A percentile compares a stretch with the other conserved stretches of the same genome.
phyloP scores from a whole-genome alignment of 2,888 invertebrate species.

The Chironomus tentans region DNA sequence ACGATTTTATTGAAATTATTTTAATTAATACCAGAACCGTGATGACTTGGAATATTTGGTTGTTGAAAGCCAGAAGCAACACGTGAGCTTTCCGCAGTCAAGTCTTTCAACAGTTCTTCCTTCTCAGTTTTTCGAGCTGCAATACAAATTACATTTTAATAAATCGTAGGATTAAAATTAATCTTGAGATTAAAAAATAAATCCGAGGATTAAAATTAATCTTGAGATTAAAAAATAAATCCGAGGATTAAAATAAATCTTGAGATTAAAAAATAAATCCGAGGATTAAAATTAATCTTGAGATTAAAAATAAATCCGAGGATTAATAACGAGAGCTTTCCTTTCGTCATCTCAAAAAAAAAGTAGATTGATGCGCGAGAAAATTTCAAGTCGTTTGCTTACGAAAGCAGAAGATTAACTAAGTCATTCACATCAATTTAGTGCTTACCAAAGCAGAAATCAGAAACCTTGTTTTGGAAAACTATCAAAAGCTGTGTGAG shows the following conservation, averaged over 20 bases:
- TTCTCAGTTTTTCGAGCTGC: constrained; percentile 94
- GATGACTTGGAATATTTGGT: constrained; percentile 51
- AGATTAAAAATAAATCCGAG: too few species aligned
- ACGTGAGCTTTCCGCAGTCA: constrained; percentile 73
- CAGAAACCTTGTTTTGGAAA: constrained; percentile 95
- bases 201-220: background rate
- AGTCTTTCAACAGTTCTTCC: constrained; percentile 91
- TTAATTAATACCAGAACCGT: constrained; percentile 35
- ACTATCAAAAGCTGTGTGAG: constrained; percentile 85
- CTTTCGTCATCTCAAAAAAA: too few species aligned
- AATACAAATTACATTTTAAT: background rate
- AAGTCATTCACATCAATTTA: too few species aligned
- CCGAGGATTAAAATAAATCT: too few species aligned
- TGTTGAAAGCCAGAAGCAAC: constrained; percentile 45
- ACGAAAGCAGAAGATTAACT: too few species aligned
- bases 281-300: background rate
- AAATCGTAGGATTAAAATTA: too few species aligned
- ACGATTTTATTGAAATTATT: constrained; percentile 24
- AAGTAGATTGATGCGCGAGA: too few species aligned
- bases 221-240: background rate
- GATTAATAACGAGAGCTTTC: background rate
- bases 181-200: too few species aligned
- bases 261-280: too few species aligned
- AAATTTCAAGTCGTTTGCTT: too few species aligned
- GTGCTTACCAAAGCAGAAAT: constrained; percentile 70